phyloP scores from a whole-genome alignment of 2,797 vertebrate species.

The Rhabdophis nuchalis region DNA sequence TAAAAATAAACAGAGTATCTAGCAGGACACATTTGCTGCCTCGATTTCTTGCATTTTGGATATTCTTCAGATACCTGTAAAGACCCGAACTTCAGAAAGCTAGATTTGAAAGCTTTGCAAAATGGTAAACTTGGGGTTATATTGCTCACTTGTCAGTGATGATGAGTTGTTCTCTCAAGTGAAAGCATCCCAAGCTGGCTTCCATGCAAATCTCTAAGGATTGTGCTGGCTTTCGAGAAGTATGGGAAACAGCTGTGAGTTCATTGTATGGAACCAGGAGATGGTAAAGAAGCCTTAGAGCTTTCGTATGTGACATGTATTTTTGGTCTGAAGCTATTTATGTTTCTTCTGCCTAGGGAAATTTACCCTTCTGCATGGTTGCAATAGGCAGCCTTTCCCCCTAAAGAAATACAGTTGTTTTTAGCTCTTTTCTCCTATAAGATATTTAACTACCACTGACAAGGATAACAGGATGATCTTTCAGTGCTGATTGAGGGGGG shows the following conservation, averaged over 20 bases:
- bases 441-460: neutral
- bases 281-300: constrained; percentile 41
- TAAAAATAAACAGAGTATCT: neutral
- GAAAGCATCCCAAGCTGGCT: neutral
- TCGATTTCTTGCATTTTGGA: neutral
- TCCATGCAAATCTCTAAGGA: neutral
- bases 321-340: constrained; percentile 40
- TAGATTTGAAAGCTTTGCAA: neutral
- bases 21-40: neutral
- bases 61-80: neutral
- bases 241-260: constrained; percentile 43
- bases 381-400: neutral
- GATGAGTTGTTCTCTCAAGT: neutral
- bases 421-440: constrained; percentile 15
- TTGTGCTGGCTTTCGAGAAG: constrained; percentile 13
- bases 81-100: neutral
- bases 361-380: constrained; percentile 16
- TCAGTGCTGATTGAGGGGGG: neutral
- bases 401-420: constrained; percentile 10
- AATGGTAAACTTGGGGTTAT: neutral
- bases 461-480: neutral
- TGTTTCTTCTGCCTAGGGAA: neutral
- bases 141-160: neutral
- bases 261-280: constrained; percentile 20
- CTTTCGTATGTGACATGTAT: constrained; percentile 19